Percentiles rank a stretch among this genome's conserved stretches.
Evolutionary conservation across 2,888 invertebrate genomes (phyloP).

Genomic region (Iselma pallidipennis): DNA sequence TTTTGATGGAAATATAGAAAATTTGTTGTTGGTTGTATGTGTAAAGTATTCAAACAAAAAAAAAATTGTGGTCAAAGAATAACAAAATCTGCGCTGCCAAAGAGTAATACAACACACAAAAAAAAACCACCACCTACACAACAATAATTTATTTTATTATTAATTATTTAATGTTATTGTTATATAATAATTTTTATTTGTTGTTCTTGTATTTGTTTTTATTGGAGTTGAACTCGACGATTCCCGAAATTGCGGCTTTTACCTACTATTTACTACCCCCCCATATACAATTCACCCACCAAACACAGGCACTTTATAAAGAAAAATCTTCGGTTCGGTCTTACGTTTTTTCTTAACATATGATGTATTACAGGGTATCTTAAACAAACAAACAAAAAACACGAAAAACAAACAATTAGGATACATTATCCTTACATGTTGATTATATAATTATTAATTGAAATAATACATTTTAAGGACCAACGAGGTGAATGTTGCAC

Average conservation of each 20-base stretch:
- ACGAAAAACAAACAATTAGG: too few relatives aligned
- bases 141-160: constrained; percentile 14
- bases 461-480: constrained; percentile 49
- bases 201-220: constrained; percentile 8
- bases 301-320: constrained; percentile 58
- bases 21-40: not conserved
- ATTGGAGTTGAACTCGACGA: constrained; percentile 53
- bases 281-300: constrained; percentile 43
- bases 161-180: constrained; percentile 7
- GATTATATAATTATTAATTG: constrained; percentile 39
- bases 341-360: constrained; percentile 56
- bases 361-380: constrained; percentile 60
- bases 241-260: constrained; percentile 57
- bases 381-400: constrained; percentile 25
- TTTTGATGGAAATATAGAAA: not conserved
- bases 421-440: constrained; percentile 58
- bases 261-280: too few relatives aligned
- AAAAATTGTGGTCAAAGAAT: too few relatives aligned
- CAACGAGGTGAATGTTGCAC: constrained; percentile 51
- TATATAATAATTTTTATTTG: not conserved
- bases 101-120: constrained; percentile 9
- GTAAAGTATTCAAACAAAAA: not conserved
- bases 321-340: too few relatives aligned
- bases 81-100: constrained; percentile 31
- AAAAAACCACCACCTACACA: not conserved